These are phyloP conservation scores for Dioctria rufipes DNA, from an alignment of 2,888 invertebrate species.

Conservation along the genomic window DNA sequence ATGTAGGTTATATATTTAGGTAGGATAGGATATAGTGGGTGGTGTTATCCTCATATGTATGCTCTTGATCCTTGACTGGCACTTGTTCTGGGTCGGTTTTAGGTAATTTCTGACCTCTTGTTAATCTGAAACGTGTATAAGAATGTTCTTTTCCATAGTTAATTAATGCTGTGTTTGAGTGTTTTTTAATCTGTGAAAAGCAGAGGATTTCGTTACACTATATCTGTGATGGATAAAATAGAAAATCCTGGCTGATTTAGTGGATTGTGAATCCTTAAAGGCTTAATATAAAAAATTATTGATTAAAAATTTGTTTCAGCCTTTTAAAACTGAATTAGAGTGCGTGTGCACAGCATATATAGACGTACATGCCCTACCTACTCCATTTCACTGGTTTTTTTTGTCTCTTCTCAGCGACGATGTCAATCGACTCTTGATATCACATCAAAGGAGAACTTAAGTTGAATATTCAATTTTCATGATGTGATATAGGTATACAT, in stretches of 20 bases:
- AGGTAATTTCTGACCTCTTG: slow-evolving; percentile 5
- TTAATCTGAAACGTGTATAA: slow-evolving; percentile 20
- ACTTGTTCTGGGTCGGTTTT: slow-evolving; percentile 4
- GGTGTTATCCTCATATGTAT: slow-evolving; percentile 5
- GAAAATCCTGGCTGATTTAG: background rate
- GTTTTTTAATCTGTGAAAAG: too few species aligned
- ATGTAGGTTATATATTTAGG: background rate
- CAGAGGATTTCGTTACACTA: too few species aligned
- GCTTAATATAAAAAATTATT: background rate
- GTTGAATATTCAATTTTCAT: slow-evolving; percentile 32
- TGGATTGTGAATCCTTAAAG: background rate
- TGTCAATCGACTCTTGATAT: too few species aligned
- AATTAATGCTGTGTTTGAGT: too few species aligned
- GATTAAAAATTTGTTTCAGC: too few species aligned
- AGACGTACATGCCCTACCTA: too few species aligned
- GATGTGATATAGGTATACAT: background rate
- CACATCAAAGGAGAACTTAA: slow-evolving; percentile 33
- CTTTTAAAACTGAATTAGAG: too few species aligned
- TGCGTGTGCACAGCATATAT: too few species aligned
- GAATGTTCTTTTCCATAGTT: background rate
- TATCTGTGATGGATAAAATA: too few species aligned
- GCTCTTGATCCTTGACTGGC: background rate
- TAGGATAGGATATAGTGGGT: slow-evolving; percentile 26
- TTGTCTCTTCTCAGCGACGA: too few species aligned
- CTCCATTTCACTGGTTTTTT: too few species aligned